These are phyloP conservation scores for Eidolon dupreanum DNA, from an alignment of 2,797 vertebrate species.

Conservation along the genomic window DNA sequence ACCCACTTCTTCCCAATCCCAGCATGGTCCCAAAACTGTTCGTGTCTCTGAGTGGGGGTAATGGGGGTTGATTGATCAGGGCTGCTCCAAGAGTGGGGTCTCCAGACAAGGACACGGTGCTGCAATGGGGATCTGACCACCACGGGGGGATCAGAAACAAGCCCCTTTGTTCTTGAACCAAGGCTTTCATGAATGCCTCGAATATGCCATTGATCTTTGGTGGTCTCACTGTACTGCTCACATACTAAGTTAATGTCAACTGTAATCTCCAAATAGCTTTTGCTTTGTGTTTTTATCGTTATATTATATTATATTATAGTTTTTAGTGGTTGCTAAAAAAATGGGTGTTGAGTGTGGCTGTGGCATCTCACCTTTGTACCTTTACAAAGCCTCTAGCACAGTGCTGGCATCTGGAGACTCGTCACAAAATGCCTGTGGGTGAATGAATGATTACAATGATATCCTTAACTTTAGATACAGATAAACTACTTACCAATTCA, in stretches of 20 bases:
- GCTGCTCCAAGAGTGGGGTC: not conserved
- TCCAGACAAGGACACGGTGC: not conserved
- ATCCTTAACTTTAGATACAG: not conserved
- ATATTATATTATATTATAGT: no score
- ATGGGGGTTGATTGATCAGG: not conserved
- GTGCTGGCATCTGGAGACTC: fast-evolving
- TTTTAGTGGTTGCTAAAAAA: not conserved
- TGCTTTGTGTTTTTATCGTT: not conserved
- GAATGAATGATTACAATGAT: no score
- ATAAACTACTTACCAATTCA: no score
- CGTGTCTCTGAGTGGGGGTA: not conserved
- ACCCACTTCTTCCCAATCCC: no score
- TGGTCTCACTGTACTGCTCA: not conserved
- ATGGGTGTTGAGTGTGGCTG: not conserved
- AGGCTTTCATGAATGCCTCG: no score
- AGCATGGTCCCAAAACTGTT: no score
- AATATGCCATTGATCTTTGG: no score
- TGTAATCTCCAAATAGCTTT: no score
- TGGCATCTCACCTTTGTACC: no score
- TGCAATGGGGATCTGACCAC: not conserved
- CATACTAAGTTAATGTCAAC: not conserved
- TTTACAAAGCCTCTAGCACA: not conserved
- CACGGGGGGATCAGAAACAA: no score
- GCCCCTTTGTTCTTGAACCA: not conserved
- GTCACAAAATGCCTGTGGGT: fast-evolving